These are phyloP conservation scores for Tupiocoris notatus DNA, from an alignment of 2,888 invertebrate genomes.

Conservation along the genomic window DNA sequence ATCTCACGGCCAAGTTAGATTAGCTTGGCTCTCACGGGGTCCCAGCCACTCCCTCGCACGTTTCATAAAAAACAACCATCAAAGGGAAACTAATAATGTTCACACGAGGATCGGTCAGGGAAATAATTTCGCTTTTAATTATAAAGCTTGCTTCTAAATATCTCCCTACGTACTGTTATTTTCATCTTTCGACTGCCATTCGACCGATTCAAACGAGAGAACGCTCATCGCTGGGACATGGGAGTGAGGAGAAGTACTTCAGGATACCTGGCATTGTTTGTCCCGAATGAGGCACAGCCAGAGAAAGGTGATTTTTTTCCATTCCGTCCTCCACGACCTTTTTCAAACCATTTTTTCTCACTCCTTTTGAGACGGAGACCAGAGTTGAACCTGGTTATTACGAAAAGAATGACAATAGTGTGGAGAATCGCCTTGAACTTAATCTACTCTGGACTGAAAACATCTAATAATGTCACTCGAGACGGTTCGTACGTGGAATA, in stretches of 20 bases:
- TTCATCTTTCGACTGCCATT: not conserved
- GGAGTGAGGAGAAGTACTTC: not conserved
- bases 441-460: slow-evolving; percentile 20
- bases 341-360: not conserved
- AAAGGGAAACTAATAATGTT: slow-evolving; percentile 32
- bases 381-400: slow-evolving; percentile 32
- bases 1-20: slow-evolving; percentile 26
- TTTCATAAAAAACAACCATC: slow-evolving; percentile 18
- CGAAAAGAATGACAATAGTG: slow-evolving; percentile 39
- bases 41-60: slow-evolving; percentile 23
- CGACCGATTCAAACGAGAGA: no score
- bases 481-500: slow-evolving; percentile 11
- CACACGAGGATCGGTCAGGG: slow-evolving; percentile 11
- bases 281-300: not conserved
- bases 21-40: slow-evolving; percentile 12
- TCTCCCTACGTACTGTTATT: not conserved
- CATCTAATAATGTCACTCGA: slow-evolving; percentile 23
- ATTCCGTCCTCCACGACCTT: not conserved
- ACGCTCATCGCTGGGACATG: not conserved
- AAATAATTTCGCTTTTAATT: slow-evolving; percentile 35
- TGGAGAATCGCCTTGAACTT: slow-evolving; percentile 23
- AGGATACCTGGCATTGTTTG: not conserved
- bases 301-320: slow-evolving; percentile 8
- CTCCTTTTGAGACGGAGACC: slow-evolving; percentile 1
- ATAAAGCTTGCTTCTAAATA: slow-evolving; percentile 5